Evolutionary conservation across 2,797 vertebrate genomes (phyloP).

Genomic region (Sebastes diaconus): DNA sequence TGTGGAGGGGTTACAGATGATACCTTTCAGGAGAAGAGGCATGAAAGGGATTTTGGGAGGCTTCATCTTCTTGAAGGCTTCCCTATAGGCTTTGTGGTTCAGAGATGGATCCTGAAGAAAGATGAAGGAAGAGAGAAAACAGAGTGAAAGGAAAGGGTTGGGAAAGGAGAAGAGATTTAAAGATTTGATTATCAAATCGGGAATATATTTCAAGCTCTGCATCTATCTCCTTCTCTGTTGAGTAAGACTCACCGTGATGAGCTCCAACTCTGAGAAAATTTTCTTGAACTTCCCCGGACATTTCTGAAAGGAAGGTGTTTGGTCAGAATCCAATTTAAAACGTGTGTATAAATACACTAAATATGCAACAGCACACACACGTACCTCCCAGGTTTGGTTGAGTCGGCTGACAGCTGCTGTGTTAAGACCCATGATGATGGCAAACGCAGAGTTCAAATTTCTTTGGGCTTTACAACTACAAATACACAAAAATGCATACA

Average conservation of each 20-base stretch:
- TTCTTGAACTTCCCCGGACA: slow-evolving; percentile 99
- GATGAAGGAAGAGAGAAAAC: not conserved
- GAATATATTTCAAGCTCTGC: not conserved
- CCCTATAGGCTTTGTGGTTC: slow-evolving; percentile 98
- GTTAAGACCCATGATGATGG: slow-evolving; percentile 98
- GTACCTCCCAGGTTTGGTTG: slow-evolving; percentile 97
- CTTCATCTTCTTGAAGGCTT: slow-evolving; percentile 98
- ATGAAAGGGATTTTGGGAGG: slow-evolving; percentile 98
- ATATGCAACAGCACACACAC: not conserved
- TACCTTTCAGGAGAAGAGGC: slow-evolving; percentile 97
- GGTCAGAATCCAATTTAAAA: not conserved
- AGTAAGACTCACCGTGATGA: slow-evolving; percentile 91
- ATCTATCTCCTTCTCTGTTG: not conserved
- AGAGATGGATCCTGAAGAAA: slow-evolving; percentile 92
- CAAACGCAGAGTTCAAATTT: slow-evolving; percentile 97
- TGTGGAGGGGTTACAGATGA: not conserved
- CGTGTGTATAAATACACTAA: not conserved
- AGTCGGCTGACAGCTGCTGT: slow-evolving; percentile 94
- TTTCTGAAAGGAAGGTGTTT: slow-evolving; percentile 83
- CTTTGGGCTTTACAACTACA: slow-evolving; percentile 94
- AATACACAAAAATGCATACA: not conserved
- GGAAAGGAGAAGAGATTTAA: not conserved
- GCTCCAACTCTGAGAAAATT: slow-evolving; percentile 97
- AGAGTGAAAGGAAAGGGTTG: not conserved
- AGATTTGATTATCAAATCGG: not conserved